Evolutionary conservation across 2,113 vertebrate genomes (phyloP), one percentile per base, ranked within the genome.

Genomic region (Chroicocephalus ridibundus): DNA sequence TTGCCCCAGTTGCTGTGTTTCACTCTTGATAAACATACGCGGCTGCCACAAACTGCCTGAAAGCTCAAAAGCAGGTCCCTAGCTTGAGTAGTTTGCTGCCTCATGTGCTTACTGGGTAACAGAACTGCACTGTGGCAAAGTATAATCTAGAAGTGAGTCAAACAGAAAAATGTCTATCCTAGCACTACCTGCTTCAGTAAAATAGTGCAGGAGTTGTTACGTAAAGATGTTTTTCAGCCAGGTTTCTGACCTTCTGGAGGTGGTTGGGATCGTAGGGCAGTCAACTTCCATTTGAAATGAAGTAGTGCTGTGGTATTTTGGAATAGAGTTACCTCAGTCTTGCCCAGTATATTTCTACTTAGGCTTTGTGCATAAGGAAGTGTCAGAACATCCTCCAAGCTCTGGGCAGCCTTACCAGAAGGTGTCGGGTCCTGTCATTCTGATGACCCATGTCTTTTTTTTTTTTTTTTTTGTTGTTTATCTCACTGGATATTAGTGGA

Each of bases 41-140:
- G 16, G 14, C 40, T 69, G 32, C 49, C 68, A 9, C n/a, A 64
- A 74, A 31, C 11, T 8, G 15, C 61, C 13, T 8, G 60, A 61
- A 78, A 79, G 32, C 44, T 79, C 36, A 40, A 7, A 42, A 55
- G 6, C 5, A 31, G 16, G 15, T 66, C 34, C 20, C 15, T 62
- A 19, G 4, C 57, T 75, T 42, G 31, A 70, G 18, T 10, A 32
- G 24, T 74, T 86, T 47, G 4, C 27, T 82, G 34, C 70, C 34
- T 74, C 18, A 7, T 0, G 0, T 31, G 8, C 27, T 52, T 71
- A 21, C 9, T 52, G 58, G 29, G 5, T 51, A 34, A 11, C 6
- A 34, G 27, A 55, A 24, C 40, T 54, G 4, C 7, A 5, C 25
- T 22, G 21, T 60, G 25, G 52, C 19, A 25, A 32, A 46, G 34